Base-by-base conservation (phyloP, 2,888 invertebrate genomes). In the Pollenia labialis region DNA sequence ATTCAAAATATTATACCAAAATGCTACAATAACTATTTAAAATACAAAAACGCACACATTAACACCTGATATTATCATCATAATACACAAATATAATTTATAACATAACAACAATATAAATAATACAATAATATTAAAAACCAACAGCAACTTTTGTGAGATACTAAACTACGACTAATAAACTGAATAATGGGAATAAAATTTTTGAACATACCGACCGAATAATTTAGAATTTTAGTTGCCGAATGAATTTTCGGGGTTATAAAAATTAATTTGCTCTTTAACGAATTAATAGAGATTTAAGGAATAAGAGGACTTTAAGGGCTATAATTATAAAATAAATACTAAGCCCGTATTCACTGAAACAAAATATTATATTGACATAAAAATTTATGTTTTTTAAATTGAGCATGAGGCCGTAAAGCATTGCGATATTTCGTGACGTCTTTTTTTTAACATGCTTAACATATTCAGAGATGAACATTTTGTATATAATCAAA, bases 11-110 rank as follows among this genome's bases (percentile, higher is more conserved):
- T n/a, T 32, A 69, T 48, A 32, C 4, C 8, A 44, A 71, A 72
- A 48, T 52, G 10, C 52, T 75, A 74, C 68, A 74, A 74, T 23
- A 64, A 54, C 32, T 32, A 32, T 32, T 32, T 6, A 32, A 52
- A 69, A 14, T 32, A 6, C 58, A 50, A 90, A 90, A 91, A 91
- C 90, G 90, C 90, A 90, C 90, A 90, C 90, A 91, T 92, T 92
- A 91, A 90, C 92, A 92, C 92, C 92, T 92, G 91, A 91, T 90
- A 89, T 85, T 54, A 58, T 72, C 66, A 60, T 14, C 69, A 50
- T 44, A 64, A 42, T 62, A 54, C 77, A 50, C 52, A 16, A 54
- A 79, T 75, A 82, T 54, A 77, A 72, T 52, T 77, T 60, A 69
- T 44, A 82, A 18, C 18, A 48, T 50, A 76, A 66, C n/a, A 54